Evolutionary conservation across 2,888 invertebrate species (phyloP), one percentile per base, ranked within the genome.

Genomic region (Agapostemon virescens): DNA sequence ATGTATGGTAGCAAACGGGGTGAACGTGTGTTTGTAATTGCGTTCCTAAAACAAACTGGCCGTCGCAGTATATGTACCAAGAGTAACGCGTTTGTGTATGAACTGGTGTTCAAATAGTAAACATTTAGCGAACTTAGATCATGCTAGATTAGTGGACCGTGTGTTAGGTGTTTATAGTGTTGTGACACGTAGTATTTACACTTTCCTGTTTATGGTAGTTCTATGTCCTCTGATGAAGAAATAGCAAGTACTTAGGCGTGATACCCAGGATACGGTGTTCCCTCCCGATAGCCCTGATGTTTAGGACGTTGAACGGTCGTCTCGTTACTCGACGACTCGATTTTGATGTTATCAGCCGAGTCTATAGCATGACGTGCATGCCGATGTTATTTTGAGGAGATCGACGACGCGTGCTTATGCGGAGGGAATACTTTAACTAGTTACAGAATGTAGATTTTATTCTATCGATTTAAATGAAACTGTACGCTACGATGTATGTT

Each of bases 401-500:
- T 58, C 30, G 20, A 30, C 30, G 33, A 9, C 20, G 30, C 58
- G 17, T 30, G 20, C 30, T 58, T 58, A 58, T 33, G 33, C 9
- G 58, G 58, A 33, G 58, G 30, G 58, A 58, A 58, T 17, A 30
- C 58, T 30, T 7, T 58, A 33, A 30, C 15, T 86, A 86, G 83
- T 72, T 55, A 77, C 64, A 69, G 83, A 74, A 69, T 75, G 79
- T 87, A 85, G 82, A 83, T 55, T 38, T 79, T 84, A 83, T 72
- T 82, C 78, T 76, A 82, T 83, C 89, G 67, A 88, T 84, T 89
- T 89, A 83, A 86, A 88, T 81, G 67, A 83, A 87, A 87, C 83
- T 87, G 88, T 88, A 84, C 84, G 88, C 90, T 89, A 87, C 84
- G 86, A 87, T 90, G 88, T 77, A 78, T 85, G 86, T 77, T 86